These are phyloP conservation scores for Endotricha flammealis DNA, from an alignment of 2,888 invertebrate species.

Conservation along the genomic window DNA sequence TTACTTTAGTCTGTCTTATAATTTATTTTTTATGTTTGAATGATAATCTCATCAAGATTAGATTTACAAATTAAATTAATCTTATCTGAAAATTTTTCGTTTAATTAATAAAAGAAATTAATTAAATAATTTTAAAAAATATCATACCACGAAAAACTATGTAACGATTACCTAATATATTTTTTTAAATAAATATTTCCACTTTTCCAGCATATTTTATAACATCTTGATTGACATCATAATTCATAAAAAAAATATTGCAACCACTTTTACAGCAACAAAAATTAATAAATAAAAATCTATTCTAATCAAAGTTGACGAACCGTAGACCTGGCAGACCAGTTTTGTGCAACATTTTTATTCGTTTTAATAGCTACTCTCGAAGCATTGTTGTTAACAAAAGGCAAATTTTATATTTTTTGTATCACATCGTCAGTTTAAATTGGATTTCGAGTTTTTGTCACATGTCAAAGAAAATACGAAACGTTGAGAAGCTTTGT, in stretches of 20 bases:
- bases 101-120: neutral
- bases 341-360: conserved; percentile 37
- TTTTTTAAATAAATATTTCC: too few species aligned
- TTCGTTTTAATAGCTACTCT: conserved; percentile 30
- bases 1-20: too few species aligned
- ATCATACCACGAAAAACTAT: too few species aligned
- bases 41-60: too few species aligned
- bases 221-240: too few species aligned
- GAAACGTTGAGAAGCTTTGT: conserved; percentile 30
- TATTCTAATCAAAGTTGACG: conserved; percentile 37
- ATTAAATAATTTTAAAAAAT: conserved; percentile 1
- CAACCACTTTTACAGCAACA: too few species aligned
- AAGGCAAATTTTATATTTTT: conserved; percentile 21
- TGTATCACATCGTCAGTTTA: conserved; percentile 13
- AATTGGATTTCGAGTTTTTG: conserved; percentile 16
- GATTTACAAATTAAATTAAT: conserved; percentile 14
- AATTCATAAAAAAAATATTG: too few species aligned
- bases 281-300: too few species aligned
- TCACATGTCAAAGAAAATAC: conserved; percentile 10
- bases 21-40: too few species aligned
- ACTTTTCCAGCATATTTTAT: too few species aligned
- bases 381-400: conserved; percentile 33
- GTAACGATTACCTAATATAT: too few species aligned
- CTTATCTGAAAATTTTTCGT: neutral
- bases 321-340: conserved; percentile 32